Conservation (phyloP, 2,888 invertebrate species). For the Cantharis lateralis region DNA sequence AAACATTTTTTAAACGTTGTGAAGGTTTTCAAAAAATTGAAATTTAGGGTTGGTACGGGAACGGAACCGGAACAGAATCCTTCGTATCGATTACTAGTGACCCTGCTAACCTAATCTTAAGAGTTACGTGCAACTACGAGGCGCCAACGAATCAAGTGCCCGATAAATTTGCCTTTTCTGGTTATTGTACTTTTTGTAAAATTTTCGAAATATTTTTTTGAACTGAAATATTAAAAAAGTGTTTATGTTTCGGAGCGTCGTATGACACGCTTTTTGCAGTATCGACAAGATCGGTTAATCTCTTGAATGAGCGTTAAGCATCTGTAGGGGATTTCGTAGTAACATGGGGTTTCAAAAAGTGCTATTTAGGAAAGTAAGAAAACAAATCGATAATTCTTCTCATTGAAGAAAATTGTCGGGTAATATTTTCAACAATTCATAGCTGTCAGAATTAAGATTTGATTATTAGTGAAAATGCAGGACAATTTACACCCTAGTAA, state of each 20-base stretch:
- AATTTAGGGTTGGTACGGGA: background rate
- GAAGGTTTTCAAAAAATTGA: background rate
- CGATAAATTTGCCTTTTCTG: background rate
- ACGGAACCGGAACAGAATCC: background rate
- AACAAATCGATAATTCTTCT: background rate
- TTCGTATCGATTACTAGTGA: background rate
- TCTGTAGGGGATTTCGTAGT: background rate
- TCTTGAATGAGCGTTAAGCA: background rate
- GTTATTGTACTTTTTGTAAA: background rate
- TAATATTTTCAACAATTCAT: background rate
- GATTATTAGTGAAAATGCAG: background rate
- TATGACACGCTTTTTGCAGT: background rate
- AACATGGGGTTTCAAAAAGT: background rate
- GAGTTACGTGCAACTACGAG: background rate
- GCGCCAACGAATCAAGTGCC: background rate
- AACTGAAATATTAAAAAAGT: background rate
- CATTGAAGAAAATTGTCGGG: background rate
- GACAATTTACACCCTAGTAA: constrained; percentile 3
- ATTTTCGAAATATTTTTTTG: background rate
- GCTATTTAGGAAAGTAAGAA: background rate
- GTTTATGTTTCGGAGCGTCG: background rate
- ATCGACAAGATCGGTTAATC: background rate
- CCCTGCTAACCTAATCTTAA: background rate
- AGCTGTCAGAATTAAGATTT: background rate
- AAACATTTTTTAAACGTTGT: background rate